These are phyloP conservation scores for Centropristis striata DNA, from an alignment of 2,113 vertebrate species.

Conservation along the genomic window DNA sequence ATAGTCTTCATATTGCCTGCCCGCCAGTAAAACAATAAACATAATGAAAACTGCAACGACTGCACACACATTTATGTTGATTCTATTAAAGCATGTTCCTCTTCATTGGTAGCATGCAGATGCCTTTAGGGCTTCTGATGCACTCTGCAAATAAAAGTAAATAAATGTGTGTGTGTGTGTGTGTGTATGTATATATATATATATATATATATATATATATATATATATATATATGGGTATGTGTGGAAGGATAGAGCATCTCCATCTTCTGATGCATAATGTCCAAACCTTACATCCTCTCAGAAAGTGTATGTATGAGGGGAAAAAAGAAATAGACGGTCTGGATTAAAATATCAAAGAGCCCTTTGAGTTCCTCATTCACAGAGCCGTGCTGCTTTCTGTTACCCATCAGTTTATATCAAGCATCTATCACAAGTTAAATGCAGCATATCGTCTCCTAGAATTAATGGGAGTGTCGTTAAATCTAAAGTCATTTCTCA, in stretches of 20 bases:
- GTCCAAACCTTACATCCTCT: not conserved
- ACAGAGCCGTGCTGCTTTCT: not conserved
- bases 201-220: no score
- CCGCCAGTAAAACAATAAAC: not conserved
- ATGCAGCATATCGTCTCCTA: slow-evolving; percentile 16
- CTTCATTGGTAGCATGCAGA: not conserved
- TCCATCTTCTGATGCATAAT: slow-evolving; percentile 38
- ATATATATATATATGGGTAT: no score
- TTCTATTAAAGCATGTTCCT: slow-evolving; percentile 28
- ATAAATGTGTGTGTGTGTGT: not conserved
- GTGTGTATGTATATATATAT: no score
- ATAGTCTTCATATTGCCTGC: not conserved
- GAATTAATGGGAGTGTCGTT: slow-evolving; percentile 27
- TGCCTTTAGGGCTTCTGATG: slow-evolving; percentile 14
- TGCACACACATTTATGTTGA: not conserved
- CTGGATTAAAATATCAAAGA: slow-evolving; percentile 32
- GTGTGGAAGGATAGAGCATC: slow-evolving; percentile 12
- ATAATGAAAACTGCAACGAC: not conserved
- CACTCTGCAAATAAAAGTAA: not conserved
- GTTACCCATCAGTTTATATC: not conserved
- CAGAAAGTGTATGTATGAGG: not conserved
- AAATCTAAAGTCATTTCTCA: slow-evolving; percentile 26
- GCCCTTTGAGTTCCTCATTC: slow-evolving; percentile 20
- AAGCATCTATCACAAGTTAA: slow-evolving; percentile 28
- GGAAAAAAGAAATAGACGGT: slow-evolving; percentile 3